Evolutionary conservation across 2,113 vertebrate genomes (phyloP), one percentile per base, ranked within the genome.

Genomic region (Serilophus lunatus): DNA sequence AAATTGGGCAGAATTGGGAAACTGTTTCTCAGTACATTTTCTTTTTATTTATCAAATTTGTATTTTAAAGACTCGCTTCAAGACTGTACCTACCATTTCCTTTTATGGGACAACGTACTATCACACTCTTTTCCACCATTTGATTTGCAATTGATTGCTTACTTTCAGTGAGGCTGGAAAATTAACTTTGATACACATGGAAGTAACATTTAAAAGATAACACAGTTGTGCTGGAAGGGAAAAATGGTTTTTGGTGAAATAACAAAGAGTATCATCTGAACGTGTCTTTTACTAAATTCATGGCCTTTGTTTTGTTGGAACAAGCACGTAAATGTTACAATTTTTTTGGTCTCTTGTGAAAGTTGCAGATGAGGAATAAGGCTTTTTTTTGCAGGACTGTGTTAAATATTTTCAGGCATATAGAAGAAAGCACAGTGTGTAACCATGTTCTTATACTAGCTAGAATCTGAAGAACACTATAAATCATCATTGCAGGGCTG

Each of bases 351-450:
- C 7, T 72, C 31, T n/a, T 45, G 4, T 17, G 91, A 54, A 69
- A 31, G 25, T n/a, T 72, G 15, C 0, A 2, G 17, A 50, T 42
- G 50, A 65, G 45, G 26, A 82, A 22, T 59, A n/a, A n/a, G 22
- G n/a, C 26, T 36, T 87, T 91, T 84, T 84, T 9, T 42, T 92
- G 36, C 50, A 74, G 80, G 63, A 31, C 13, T 12, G 4, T 71
- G 47, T 54, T 85, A 85, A 87, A 79, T 94, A 69, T 90, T 96
- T 92, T 60, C 70, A 90, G 75, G 47, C 82, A 45, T 14, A n/a
- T 14, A 65, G 70, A 49, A 87, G 75, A 82, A 79, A 85, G 24
- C 70, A 63, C 69, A 87, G 51, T 28, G 14, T 66, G 66, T 92
- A 76, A 20, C 53, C 25, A 3, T 82, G 75, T 82, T 82, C 45